A percentile compares a stretch with the other conserved stretches of the same genome.
These are phyloP conservation scores for Bolborhynchus lineola DNA, from an alignment of 2,113 vertebrate species.

Conservation along the genomic window DNA sequence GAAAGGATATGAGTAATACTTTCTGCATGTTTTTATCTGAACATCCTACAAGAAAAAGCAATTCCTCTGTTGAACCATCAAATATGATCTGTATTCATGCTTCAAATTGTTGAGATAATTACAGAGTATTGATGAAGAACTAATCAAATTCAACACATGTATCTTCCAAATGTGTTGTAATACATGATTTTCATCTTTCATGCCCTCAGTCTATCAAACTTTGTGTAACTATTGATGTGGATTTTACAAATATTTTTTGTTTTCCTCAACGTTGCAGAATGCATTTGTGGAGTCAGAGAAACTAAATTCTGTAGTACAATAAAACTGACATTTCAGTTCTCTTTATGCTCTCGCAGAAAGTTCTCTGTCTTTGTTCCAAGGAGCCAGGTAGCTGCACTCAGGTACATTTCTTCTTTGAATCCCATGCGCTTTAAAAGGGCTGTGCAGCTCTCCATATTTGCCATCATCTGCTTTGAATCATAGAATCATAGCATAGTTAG, in stretches of 20 bases:
- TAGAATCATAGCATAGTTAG: no score
- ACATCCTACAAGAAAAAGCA: neutral
- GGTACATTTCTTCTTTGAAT: neutral
- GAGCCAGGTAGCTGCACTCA: neutral
- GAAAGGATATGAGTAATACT: neutral
- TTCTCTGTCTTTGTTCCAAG: neutral
- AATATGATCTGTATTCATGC: neutral
- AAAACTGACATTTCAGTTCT: neutral
- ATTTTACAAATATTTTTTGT: neutral
- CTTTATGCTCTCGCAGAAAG: neutral
- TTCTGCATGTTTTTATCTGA: neutral
- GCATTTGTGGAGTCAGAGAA: neutral
- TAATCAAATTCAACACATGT: neutral
- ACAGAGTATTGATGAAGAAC: neutral
- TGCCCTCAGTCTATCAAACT: neutral
- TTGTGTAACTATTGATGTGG: neutral
- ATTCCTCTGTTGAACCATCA: neutral
- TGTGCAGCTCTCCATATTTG: neutral
- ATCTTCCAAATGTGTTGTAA: neutral
- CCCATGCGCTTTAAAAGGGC: neutral
- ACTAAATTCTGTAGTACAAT: neutral
- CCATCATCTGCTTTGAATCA: neutral
- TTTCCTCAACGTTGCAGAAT: neutral
- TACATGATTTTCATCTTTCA: neutral
- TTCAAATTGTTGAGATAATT: neutral